phyloP scores from a whole-genome alignment of 2,113 vertebrate genomes.

The Bufo gargarizans region DNA sequence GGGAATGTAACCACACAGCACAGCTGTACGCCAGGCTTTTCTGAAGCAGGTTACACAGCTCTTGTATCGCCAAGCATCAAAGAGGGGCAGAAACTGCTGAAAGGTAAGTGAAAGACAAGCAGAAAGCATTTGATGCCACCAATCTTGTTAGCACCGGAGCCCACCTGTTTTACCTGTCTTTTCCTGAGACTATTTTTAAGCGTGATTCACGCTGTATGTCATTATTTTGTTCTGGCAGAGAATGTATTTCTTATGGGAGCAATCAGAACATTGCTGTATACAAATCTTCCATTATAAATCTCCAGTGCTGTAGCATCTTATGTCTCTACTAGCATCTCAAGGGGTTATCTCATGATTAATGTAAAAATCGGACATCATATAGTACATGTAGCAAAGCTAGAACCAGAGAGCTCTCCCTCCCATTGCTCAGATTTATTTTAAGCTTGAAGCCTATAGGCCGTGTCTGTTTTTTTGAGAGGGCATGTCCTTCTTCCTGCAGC shows the following conservation, averaged over 20 bases:
- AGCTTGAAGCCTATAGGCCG: no score
- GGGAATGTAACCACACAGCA: constrained; percentile 73
- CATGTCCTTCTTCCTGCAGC: no score
- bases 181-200: not conserved
- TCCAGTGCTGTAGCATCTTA: not conserved
- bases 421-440: no score
- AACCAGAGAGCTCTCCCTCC: no score
- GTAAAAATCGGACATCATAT: no score
- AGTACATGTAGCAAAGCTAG: no score
- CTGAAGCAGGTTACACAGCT: constrained; percentile 73
- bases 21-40: constrained; percentile 77
- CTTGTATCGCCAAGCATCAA: constrained; percentile 72
- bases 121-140: not conserved
- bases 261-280: not conserved
- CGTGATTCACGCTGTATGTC: not conserved
- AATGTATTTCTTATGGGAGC: constrained; percentile 2
- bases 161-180: not conserved
- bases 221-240: not conserved
- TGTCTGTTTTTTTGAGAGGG: no score
- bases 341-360: no score
- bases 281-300: not conserved
- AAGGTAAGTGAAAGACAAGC: constrained; percentile 70
- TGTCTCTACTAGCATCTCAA: not conserved
- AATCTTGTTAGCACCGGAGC: not conserved
- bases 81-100: constrained; percentile 79